Base-by-base conservation (phyloP, 2,113 vertebrate genomes). In the Sinocyclocheilus anophthalmus region DNA sequence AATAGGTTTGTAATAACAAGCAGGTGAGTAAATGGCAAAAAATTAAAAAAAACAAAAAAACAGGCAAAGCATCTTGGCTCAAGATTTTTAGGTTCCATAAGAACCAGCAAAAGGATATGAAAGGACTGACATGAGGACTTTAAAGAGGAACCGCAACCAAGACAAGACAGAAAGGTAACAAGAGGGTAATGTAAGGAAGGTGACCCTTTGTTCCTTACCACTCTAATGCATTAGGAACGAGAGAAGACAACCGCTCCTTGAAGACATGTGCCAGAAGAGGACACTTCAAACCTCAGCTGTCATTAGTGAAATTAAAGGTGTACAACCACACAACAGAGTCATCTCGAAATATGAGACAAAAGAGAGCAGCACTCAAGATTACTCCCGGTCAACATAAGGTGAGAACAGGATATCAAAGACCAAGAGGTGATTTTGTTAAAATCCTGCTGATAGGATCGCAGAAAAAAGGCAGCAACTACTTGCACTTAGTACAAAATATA, bases 241-340 rank as follows among this genome's bases (percentile, higher is more conserved):
- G 69, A 86, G 70, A 72, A 72, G 37, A 82, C 61, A 73, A 42
- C 13, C 76, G 42, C 59, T 84, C 63, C 72, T 67, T 20, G 57
- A 67, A 86, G 70, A 78, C 22, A 69, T 84, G 73, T 67, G 69
- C 61, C 59, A 80, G 37, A 63, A 18, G 76, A 53, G 3, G 6
- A 70, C 76, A 69, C 86, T 84, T 88, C 72, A 86, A 86, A 85
- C n/a, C 24, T 50, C 73, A 87, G 85, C 45, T 39, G 61, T 80
- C 78, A 87, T 87, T 84, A 76, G 76, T 26, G 45, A 85, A 85
- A 87, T 85, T 85, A 87, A 84, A 84, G 13, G 39, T 59, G 80
- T 57, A 59, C 81, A 83, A 33, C 14, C 18, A 55, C 81, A 69
- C 79, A 79, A 77, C 48, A 77, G 42, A 55, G 48, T 5, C 75